Conservation (phyloP, 2,888 invertebrate species). For the Nomada fucata region DNA sequence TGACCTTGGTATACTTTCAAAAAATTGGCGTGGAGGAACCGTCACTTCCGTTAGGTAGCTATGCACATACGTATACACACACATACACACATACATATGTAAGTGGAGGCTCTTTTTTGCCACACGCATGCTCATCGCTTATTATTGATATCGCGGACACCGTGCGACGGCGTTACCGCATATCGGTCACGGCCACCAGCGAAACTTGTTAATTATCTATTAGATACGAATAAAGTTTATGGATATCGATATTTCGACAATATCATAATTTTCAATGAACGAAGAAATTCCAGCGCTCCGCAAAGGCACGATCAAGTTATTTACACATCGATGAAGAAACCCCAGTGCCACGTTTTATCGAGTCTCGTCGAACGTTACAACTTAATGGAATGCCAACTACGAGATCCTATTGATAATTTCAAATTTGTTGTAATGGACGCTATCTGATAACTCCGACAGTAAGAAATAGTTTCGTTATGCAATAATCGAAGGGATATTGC, state of each 20-base stretch:
- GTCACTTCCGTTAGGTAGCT: conserved; percentile 43
- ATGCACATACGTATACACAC: neutral
- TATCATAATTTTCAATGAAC: conserved; percentile 14
- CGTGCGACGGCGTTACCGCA: conserved; percentile 62
- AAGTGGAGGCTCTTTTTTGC: conserved; percentile 55
- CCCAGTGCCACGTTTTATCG: neutral
- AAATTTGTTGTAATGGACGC: neutral
- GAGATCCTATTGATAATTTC: neutral
- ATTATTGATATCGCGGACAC: conserved; percentile 60
- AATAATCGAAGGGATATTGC: neutral
- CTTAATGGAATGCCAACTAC: neutral
- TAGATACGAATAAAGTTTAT: conserved; percentile 49
- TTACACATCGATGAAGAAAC: neutral
- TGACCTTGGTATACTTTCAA: conserved; percentile 55
- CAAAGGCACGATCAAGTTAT: neutral
- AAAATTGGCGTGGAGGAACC: conserved; percentile 41
- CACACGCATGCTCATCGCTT: conserved; percentile 62
- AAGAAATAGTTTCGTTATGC: neutral
- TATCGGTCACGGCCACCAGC: conserved; percentile 65
- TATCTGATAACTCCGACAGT: neutral
- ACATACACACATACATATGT: neutral
- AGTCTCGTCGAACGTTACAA: neutral
- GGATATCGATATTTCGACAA: conserved; percentile 31
- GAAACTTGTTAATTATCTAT: conserved; percentile 69
- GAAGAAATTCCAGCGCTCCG: neutral